A percentile compares a stretch with the other conserved stretches of the same genome.
Evolutionary conservation across 2,113 vertebrate species (phyloP).

Genomic region (Erythrolamprus reginae): DNA sequence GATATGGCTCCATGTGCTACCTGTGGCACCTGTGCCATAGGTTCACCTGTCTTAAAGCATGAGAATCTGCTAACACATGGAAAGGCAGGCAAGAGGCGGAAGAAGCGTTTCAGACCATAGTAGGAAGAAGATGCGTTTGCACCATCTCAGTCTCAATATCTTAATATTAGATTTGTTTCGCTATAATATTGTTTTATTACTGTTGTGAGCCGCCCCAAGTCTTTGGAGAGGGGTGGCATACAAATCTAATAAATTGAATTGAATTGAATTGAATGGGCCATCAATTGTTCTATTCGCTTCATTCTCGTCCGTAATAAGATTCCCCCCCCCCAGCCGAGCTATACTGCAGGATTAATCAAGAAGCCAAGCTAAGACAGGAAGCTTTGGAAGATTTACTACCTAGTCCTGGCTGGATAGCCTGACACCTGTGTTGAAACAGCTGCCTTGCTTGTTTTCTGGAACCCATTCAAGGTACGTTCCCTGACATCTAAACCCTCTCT

Average conservation of each 20-base stretch:
- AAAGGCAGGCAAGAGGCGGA: not conserved
- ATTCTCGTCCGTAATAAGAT: not conserved
- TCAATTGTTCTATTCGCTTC: not conserved
- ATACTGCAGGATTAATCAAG: not conserved
- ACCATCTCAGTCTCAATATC: not conserved
- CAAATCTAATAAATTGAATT: too few relatives aligned
- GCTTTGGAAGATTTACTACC: not conserved
- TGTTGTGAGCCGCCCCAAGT: too few relatives aligned
- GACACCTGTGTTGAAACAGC: not conserved
- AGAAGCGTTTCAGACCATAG: not conserved
- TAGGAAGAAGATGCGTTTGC: not conserved
- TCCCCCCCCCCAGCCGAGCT: not conserved
- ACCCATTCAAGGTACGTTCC: not conserved
- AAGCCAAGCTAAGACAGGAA: not conserved
- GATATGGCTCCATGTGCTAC: too few relatives aligned
- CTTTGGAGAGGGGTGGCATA: too few relatives aligned
- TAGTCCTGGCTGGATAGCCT: not conserved
- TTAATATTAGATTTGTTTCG: too few relatives aligned
- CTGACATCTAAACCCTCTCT: not conserved
- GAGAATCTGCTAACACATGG: not conserved
- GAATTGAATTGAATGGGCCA: too few relatives aligned
- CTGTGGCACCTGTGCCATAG: too few relatives aligned
- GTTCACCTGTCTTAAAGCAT: too few relatives aligned
- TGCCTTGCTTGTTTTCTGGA: not conserved
- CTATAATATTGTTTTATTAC: too few relatives aligned